Base-by-base conservation (phyloP, 2,113 vertebrate genomes). In the Pica pica region DNA sequence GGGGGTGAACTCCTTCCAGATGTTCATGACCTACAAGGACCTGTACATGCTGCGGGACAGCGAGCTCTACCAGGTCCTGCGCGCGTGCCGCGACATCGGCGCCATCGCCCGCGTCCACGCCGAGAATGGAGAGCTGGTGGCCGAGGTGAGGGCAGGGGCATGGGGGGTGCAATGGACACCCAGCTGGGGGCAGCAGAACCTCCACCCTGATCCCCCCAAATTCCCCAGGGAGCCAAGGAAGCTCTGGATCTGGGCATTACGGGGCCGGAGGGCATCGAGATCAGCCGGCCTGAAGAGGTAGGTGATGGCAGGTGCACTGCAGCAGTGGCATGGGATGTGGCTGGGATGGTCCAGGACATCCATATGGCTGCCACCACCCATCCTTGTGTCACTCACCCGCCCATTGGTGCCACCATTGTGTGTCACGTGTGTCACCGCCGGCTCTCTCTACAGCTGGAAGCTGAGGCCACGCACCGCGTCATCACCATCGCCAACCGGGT, bases 1-100 rank as follows among this genome's bases (percentile, higher is more conserved):
- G 88, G 99, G 99, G 2, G 99, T 99, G 89, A 99, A 99, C 96
- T 99, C 99, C 21, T 99, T 99, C 96, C 99, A 99, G 98, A 99
- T 99, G 99, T 99, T 98, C 98, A 99, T 99, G 99, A 98, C 99
- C 91, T 99, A 99, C 95, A 99, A 99, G 97, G 99, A 99, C 87
- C 92, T 97, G 96, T 99, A 98, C 97, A 99, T 99, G 99, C 98
- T 99, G 94, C 98, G 99, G 87, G 99, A 99, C 98, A 98, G 98
- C 13, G 99, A 99, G 95, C 98, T 99, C 46, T 99, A 99, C 97
- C 99, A 99, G 97, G 99, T 97, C 50, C 97, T 99, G 83, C 98
- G 98, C 2, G 98, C 99, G 44, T 99, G 99, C 95, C 99, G 98
- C 77, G 99, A 99, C 97, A 97, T 99, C 7, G 99, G 99, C 0